Base-by-base conservation (phyloP, 2,888 invertebrate genomes). In the Epinotia nisella region DNA sequence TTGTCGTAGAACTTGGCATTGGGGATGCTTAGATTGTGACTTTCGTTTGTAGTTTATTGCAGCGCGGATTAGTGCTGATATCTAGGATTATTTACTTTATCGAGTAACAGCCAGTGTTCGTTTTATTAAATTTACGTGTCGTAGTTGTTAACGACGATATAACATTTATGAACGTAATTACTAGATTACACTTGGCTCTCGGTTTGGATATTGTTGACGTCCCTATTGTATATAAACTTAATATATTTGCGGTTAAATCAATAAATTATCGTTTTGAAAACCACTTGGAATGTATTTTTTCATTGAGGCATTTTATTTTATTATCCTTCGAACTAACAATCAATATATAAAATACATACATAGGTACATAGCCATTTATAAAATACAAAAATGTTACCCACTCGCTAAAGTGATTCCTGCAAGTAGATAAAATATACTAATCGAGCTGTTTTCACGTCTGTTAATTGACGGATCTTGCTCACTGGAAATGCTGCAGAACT, bases 171-270 rank as follows among this genome's bases (percentile, higher is more conserved):
- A 83, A 82, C 81, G 78, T 81, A 79, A 77, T 82, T 79, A 79
- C 78, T 79, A 77, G 75, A 74, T 76, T 79, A 83, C 85, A 84
- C 85, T 87, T 88, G 87, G 87, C 86, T 87, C 84, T 85, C 82
- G 84, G 84, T 88, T 91, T 90, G 92, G 92, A 92, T 93, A 92
- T 93, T 90, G 90, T 92, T 92, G 86, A 90, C 85, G 86, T 88
- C 90, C 90, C 85, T 88, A 85, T 87, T 93, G 91, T 93, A 93
- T 86, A 93, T 93, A 93, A 86, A 90, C 90, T n/a, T 93, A 93
- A 92, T 93, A 91, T 93, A 92, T 91, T 90, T 90, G 87, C 86
- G 87, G 92, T 92, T 93, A 93, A 90, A 92, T 91, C 89, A 93
- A 91, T 93, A 93, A 89, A 91, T 88, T 90, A 91, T 93, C 92